A percentile compares a stretch with the other conserved stretches of the same genome.
Evolutionary conservation across 2,888 invertebrate species (phyloP).

Genomic region (Leptura quadrifasciata): DNA sequence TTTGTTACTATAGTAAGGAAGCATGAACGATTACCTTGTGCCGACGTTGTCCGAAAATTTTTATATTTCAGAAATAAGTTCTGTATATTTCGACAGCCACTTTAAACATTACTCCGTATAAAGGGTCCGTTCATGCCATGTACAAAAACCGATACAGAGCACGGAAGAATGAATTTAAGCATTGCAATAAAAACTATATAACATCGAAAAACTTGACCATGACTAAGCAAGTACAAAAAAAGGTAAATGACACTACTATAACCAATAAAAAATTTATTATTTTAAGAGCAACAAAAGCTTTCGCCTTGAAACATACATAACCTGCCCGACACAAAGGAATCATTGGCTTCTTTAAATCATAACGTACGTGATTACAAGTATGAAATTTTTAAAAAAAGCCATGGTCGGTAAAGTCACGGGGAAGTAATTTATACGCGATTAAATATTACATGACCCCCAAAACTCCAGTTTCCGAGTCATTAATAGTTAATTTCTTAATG

Average conservation of each 20-base stretch:
- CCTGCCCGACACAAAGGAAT: slow-evolving; percentile 13
- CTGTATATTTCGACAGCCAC: not conserved
- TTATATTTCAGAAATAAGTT: too few species aligned
- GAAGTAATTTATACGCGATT: not conserved
- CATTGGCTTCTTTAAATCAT: slow-evolving; percentile 13
- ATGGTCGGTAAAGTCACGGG: not conserved
- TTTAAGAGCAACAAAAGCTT: slow-evolving; percentile 10
- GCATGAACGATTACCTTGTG: too few species aligned
- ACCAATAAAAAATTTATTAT: slow-evolving; percentile 15
- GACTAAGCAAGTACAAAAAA: not conserved
- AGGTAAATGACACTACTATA: not conserved
- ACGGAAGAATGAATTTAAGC: not conserved
- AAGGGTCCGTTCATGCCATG: not conserved
- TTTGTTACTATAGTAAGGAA: too few species aligned
- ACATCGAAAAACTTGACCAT: not conserved
- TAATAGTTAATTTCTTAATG: not conserved
- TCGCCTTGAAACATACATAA: slow-evolving; percentile 13
- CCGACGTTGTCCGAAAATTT: too few species aligned
- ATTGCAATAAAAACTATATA: not conserved
- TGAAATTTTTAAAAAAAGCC: not conserved
- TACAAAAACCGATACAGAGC: not conserved
- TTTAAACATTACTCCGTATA: not conserved
- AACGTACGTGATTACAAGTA: not conserved
- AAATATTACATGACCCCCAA: slow-evolving; percentile 1
- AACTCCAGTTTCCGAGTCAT: not conserved